Percentiles rank a stretch among this genome's conserved stretches.
These are phyloP conservation scores for Tragelaphus strepsiceros DNA, from an alignment of 2,113 vertebrate genomes.

Conservation along the genomic window DNA sequence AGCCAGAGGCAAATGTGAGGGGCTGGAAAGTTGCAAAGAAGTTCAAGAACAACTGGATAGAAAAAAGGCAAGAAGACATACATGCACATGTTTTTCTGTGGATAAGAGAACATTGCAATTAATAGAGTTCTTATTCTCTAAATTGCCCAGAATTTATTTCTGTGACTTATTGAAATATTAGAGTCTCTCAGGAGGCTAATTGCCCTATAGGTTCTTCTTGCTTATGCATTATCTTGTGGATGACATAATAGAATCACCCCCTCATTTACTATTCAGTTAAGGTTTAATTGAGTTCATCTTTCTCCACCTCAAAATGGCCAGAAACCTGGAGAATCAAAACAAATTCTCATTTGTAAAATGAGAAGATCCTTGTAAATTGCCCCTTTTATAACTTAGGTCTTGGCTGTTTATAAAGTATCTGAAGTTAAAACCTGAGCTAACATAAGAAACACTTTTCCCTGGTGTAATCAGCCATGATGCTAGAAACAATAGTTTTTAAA, in stretches of 20 bases:
- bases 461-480: not conserved
- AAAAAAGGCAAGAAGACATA: constrained; percentile 38
- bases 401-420: constrained; percentile 22
- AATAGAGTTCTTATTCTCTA: constrained; percentile 20
- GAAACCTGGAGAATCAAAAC: constrained; percentile 31
- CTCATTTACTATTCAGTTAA: constrained; percentile 59
- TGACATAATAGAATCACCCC: constrained; percentile 40
- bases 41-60: constrained; percentile 58
- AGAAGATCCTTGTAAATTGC: not conserved
- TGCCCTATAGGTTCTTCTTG: not conserved
- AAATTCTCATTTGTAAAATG: constrained; percentile 15
- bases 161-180: constrained; percentile 48
- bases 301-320: not conserved
- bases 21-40: constrained; percentile 67
- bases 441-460: not conserved
- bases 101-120: constrained; percentile 7
- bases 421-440: not conserved
- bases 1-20: constrained; percentile 66
- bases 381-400: not conserved
- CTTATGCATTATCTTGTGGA: constrained; percentile 1
- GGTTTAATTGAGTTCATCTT: constrained; percentile 60
- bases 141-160: constrained; percentile 57
- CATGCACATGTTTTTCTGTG: not conserved
- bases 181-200: not conserved
- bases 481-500: not conserved